Conservation (phyloP, 2,888 invertebrate genomes). For the Malthinus flaveolus region DNA sequence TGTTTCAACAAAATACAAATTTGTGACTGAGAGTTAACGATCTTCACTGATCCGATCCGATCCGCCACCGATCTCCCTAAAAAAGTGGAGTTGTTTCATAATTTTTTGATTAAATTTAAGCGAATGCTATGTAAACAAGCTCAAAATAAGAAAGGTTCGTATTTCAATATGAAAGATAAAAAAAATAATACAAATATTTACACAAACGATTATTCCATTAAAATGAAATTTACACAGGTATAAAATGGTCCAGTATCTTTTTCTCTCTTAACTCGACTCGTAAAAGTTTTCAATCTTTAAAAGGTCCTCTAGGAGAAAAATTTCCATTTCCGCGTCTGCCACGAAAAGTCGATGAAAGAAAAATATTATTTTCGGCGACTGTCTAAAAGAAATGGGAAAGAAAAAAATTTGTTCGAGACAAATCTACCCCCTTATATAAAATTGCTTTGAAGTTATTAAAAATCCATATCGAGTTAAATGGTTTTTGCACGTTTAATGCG, state of each 20-base stretch:
- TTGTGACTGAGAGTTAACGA: too few species aligned
- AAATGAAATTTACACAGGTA: constrained; percentile 57
- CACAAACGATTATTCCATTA: constrained; percentile 59
- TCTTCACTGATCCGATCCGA: too few species aligned
- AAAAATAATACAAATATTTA: constrained; percentile 57
- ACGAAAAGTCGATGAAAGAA: constrained; percentile 50
- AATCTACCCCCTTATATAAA: constrained; percentile 19
- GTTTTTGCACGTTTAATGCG: neutral
- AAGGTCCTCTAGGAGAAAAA: constrained; percentile 39
- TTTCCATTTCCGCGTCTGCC: constrained; percentile 41
- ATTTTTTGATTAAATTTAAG: constrained; percentile 56
- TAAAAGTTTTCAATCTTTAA: constrained; percentile 40
- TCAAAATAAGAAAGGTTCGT: constrained; percentile 51
- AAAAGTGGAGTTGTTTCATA: constrained; percentile 42
- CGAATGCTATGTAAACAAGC: constrained; percentile 51
- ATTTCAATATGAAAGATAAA: constrained; percentile 52
- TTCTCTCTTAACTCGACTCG: constrained; percentile 45
- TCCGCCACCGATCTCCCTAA: too few species aligned
- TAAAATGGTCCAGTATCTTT: constrained; percentile 43
- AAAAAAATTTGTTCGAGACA: constrained; percentile 18
- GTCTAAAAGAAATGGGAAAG: neutral
- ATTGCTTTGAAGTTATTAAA: neutral
- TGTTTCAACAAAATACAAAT: too few species aligned
- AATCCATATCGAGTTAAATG: neutral
- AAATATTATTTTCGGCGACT: constrained; percentile 48